A percentile compares a stretch with the other conserved stretches of the same genome.
Evolutionary conservation across 2,113 vertebrate species (phyloP).

Genomic region (Perognathus longimembris): DNA sequence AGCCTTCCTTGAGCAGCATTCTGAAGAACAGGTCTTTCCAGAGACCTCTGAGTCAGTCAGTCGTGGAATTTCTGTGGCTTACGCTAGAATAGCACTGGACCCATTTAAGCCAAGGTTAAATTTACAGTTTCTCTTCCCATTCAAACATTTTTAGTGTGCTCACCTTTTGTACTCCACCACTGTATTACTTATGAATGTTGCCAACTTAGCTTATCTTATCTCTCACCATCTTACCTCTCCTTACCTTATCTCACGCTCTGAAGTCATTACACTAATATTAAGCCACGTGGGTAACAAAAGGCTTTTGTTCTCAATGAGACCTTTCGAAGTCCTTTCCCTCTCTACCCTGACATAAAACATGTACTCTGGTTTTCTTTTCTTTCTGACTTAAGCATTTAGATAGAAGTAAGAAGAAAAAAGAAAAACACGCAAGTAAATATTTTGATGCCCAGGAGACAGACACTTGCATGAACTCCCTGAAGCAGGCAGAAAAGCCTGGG

Average conservation of each 20-base stretch:
- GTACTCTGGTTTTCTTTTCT: constrained; percentile 29
- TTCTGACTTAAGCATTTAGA: constrained; percentile 53
- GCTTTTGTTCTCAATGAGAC: constrained; percentile 57
- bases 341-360: not conserved
- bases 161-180: constrained; percentile 1
- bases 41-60: constrained; percentile 53
- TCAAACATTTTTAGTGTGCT: not conserved
- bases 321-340: constrained; percentile 17
- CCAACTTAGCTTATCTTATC: constrained; percentile 74
- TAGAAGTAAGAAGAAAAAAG: not conserved
- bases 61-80: constrained; percentile 48
- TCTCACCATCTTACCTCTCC: constrained; percentile 67
- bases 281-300: constrained; percentile 64
- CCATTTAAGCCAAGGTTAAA: constrained; percentile 47
- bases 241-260: constrained; percentile 68
- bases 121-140: constrained; percentile 72
- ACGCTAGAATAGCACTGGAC: constrained; percentile 5
- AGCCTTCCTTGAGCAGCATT: not conserved
- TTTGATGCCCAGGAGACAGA: constrained; percentile 8
- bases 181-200: constrained; percentile 32
- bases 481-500: not conserved
- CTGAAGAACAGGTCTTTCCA: constrained; percentile 50
- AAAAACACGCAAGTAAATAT: not conserved
- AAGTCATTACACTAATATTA: constrained; percentile 67
- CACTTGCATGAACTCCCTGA: not conserved